These are phyloP conservation scores for Marisa cornuarietis DNA, from an alignment of 1,140 invertebrate genomes.

Conservation along the genomic window DNA sequence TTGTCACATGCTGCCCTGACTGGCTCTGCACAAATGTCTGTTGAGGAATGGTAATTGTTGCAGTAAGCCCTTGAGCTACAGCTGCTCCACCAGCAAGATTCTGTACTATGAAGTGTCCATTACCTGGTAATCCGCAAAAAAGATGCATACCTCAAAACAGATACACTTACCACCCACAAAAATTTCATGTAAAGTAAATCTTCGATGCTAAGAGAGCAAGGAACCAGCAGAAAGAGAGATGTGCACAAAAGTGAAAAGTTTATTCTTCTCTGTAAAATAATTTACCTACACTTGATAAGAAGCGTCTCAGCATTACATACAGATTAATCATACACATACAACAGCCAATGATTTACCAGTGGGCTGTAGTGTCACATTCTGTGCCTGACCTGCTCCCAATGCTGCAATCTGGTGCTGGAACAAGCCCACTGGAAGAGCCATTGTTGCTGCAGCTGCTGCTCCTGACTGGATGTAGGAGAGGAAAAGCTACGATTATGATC, in stretches of 20 bases:
- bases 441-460: conserved; percentile 55
- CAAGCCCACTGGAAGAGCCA: conserved; percentile 57
- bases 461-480: conserved; percentile 46
- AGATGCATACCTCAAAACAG: conserved; percentile 9
- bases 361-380: conserved; percentile 31
- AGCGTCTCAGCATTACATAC: neutral
- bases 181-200: neutral
- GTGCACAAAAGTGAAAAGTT: no score
- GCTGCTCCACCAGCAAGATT: conserved; percentile 16
- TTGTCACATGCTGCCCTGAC: neutral
- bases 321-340: neutral
- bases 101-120: conserved; percentile 47
- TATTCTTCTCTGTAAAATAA: neutral
- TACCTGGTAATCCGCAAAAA: conserved; percentile 28
- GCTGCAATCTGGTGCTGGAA: conserved; percentile 60
- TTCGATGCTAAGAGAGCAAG: neutral
- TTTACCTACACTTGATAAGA: neutral
- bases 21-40: conserved; percentile 19
- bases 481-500: no score
- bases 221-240: no score
- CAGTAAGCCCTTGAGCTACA: no score
- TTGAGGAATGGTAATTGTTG: conserved; percentile 27
- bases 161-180: neutral
- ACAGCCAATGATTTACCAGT: conserved; percentile 25
- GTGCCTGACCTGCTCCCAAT: conserved; percentile 37